A percentile compares a stretch with the other conserved stretches of the same genome.
phyloP scores from a whole-genome alignment of 2,113 vertebrate genomes.

The Calyptomena viridis region DNA sequence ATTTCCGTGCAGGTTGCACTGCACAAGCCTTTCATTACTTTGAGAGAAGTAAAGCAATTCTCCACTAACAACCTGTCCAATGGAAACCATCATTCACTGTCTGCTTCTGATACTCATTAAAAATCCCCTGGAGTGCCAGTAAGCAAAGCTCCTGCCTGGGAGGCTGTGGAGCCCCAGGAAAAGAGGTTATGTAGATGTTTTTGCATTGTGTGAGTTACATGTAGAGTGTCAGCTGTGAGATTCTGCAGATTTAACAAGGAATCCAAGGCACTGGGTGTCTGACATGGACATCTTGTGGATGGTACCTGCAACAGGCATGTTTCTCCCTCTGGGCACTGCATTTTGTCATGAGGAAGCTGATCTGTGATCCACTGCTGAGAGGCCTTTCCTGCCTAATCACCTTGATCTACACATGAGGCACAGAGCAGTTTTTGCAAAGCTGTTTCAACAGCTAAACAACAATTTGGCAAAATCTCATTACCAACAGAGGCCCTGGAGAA shows the following conservation, averaged over 20 bases:
- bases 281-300: neutral
- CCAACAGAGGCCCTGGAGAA: neutral
- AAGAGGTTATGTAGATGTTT: neutral
- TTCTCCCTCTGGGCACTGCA: neutral
- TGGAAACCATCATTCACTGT: neutral
- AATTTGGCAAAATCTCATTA: neutral
- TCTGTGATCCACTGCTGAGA: neutral
- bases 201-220: neutral
- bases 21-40: neutral
- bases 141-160: neutral
- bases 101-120: slow-evolving; percentile 28
- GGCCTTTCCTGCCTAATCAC: slow-evolving; percentile 1
- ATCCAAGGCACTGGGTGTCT: neutral
- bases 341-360: neutral
- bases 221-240: neutral
- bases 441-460: neutral
- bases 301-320: neutral
- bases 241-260: neutral
- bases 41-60: slow-evolving; percentile 23
- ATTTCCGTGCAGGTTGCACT: neutral
- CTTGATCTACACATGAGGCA: neutral
- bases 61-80: neutral
- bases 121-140: neutral
- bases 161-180: neutral
- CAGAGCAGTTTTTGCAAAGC: neutral